Evolutionary conservation across 1,140 invertebrate genomes (phyloP).

Genomic region (Drosophila aff.): DNA sequence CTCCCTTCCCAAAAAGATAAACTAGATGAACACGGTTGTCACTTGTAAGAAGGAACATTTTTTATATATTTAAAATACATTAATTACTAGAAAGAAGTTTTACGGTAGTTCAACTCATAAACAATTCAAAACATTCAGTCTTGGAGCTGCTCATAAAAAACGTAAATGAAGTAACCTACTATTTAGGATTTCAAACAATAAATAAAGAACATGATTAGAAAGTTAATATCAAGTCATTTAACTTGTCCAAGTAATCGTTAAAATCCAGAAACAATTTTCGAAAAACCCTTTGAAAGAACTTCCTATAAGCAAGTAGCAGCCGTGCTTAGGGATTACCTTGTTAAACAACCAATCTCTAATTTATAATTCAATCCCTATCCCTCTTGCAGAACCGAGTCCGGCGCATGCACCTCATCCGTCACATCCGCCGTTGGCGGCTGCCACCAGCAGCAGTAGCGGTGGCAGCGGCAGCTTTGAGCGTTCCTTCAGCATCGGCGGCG

Average conservation of each 20-base stretch:
- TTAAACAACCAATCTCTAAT: neutral
- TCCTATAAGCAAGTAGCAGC: neutral
- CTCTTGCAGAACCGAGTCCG: constrained; percentile 69
- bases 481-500: constrained; percentile 52
- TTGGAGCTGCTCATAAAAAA: too few species aligned
- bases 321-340: neutral
- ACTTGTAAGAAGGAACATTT: neutral
- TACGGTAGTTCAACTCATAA: neutral
- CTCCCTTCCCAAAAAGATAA: neutral
- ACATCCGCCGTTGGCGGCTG: constrained; percentile 55
- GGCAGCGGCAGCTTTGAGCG: constrained; percentile 68
- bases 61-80: too few species aligned
- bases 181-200: too few species aligned
- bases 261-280: too few species aligned
- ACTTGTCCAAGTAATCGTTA: neutral
- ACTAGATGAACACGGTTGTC: neutral
- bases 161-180: too few species aligned
- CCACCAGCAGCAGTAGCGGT: constrained; percentile 63
- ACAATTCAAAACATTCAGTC: too few species aligned
- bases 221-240: neutral
- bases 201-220: too few species aligned
- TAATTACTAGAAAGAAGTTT: neutral
- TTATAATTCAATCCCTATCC: neutral
- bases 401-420: constrained; percentile 57
- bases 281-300: neutral